Evolutionary conservation across 1,140 invertebrate species (phyloP).

Genomic region (Ctenoplectra terminalis): DNA sequence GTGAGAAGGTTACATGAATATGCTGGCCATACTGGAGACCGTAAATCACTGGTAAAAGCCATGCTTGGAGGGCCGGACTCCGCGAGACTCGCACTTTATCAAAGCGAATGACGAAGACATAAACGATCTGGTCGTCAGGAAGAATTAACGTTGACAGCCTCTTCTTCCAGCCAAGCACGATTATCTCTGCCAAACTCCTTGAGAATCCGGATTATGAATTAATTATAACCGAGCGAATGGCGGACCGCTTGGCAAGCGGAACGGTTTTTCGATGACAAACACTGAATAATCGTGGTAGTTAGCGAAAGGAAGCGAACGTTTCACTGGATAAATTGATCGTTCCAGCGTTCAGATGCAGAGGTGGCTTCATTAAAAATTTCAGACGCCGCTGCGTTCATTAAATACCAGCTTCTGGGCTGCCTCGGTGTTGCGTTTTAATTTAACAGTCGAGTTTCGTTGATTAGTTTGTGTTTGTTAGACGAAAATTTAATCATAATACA

Average conservation of each 20-base stretch:
- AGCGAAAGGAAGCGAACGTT: slow-evolving; percentile 14
- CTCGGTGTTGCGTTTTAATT: slow-evolving; percentile 33
- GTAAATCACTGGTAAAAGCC: slow-evolving; percentile 67
- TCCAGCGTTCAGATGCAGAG: background rate
- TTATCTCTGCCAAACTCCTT: slow-evolving; percentile 52
- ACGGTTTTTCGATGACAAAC: slow-evolving; percentile 59
- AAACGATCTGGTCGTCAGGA: slow-evolving; percentile 56
- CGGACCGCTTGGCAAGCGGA: slow-evolving; percentile 14
- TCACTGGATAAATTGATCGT: slow-evolving; percentile 57
- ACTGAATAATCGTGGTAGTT: slow-evolving; percentile 55
- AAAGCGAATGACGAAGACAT: slow-evolving; percentile 65
- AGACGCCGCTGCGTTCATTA: slow-evolving; percentile 40
- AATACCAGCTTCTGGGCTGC: slow-evolving; percentile 2
- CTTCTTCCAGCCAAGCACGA: slow-evolving; percentile 3
- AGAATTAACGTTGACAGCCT: slow-evolving; percentile 67
- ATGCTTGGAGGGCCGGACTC: slow-evolving; percentile 22
- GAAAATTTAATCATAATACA: background rate
- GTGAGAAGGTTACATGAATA: slow-evolving; percentile 70
- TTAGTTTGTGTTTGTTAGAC: background rate
- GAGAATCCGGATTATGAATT: slow-evolving; percentile 63
- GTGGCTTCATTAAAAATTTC: slow-evolving; percentile 30
- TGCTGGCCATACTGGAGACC: slow-evolving; percentile 47
- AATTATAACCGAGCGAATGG: slow-evolving; percentile 53
- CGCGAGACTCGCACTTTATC: slow-evolving; percentile 65
- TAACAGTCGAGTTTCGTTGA: background rate